Evolutionary conservation across 2,888 invertebrate species (phyloP), one percentile per base, ranked within the genome.

Genomic region (Odontothrips loti): DNA sequence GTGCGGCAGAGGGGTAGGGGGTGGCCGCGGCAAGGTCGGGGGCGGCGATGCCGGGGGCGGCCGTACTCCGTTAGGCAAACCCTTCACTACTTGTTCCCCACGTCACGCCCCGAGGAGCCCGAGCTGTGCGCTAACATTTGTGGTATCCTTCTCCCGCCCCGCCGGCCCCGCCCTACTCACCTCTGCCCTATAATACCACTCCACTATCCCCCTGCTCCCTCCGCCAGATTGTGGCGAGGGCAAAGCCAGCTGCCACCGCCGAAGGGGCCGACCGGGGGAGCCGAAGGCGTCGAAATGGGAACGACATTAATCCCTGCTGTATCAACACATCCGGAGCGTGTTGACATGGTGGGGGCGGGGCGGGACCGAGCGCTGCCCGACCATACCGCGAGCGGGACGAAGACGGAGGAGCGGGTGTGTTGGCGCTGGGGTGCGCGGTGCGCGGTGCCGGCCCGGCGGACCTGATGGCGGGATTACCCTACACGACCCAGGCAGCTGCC

Each of bases 51-150:
- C 34, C 34, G 34, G n/a, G n/a, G n/a, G n/a, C 34, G 34, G 34
- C 34, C 34, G 34, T 43, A n/a, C 34, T 6, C 34, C 34, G 34
- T 43, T 43, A 43, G 34, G 34, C 58, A 17, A 10, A 58, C 58
- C 15, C 58, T 20, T 51, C 51, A 12, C 51, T 51, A 12, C 51
- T 20, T 20, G 20, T 58, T 4, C 58, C 58, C 58, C 58, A 58
- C 58, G 58, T 58, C 58, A 58, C 58, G 58, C 58, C 58, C n/a
- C 58, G 58, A 58, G 58, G 58, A 58, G 58, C n/a, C 20, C 58
- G 58, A 43, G 34, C 34, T 4, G 34, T 43, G 3, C 34, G 34
- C n/a, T 58, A 58, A 58, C 58, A n/a, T n/a, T 58, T 58, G 58
- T n/a, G 51, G 51, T 3, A 3, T 10, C 51, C 34, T 1, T 10